These are phyloP conservation scores for Cromileptes altivelis DNA, from an alignment of 2,113 vertebrate genomes.

Conservation along the genomic window DNA sequence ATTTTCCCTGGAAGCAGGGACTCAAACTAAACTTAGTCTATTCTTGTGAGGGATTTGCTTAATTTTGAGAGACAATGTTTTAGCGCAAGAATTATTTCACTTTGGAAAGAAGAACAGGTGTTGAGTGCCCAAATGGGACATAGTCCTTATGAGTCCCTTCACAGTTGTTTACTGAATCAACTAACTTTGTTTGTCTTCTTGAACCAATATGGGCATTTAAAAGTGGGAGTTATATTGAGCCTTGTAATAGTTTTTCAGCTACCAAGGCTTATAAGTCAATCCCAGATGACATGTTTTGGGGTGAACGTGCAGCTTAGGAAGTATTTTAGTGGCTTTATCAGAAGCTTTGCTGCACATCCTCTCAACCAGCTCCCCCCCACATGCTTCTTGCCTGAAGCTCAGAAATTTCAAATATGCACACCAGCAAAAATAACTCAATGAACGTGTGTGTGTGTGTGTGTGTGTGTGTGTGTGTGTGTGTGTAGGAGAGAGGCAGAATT, in stretches of 20 bases:
- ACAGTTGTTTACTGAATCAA: slow-evolving; percentile 60
- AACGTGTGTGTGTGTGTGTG: slow-evolving; percentile 22
- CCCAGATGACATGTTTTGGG: slow-evolving; percentile 55
- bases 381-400: slow-evolving; percentile 43
- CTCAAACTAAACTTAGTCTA: slow-evolving; percentile 65
- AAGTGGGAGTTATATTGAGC: slow-evolving; percentile 35
- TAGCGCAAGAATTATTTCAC: slow-evolving; percentile 37
- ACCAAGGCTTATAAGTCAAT: slow-evolving; percentile 57
- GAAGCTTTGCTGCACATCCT: slow-evolving; percentile 36
- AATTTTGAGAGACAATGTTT: slow-evolving; percentile 62
- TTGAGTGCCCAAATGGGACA: slow-evolving; percentile 52
- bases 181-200: slow-evolving; percentile 53
- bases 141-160: slow-evolving; percentile 39
- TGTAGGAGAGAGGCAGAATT: slow-evolving; percentile 1
- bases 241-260: slow-evolving; percentile 54
- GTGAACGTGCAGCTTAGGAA: slow-evolving; percentile 59
- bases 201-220: slow-evolving; percentile 49
- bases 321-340: slow-evolving; percentile 58
- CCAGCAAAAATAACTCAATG: slow-evolving; percentile 55
- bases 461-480: slow-evolving; percentile 23
- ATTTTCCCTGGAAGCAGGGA: slow-evolving; percentile 63
- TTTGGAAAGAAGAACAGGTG: slow-evolving; percentile 65
- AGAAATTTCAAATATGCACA: slow-evolving; percentile 59
- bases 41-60: slow-evolving; percentile 58
- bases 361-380: slow-evolving; percentile 17